phyloP scores from a whole-genome alignment of 2,113 vertebrate species.

The Pangasianodon hypophthalmus region DNA sequence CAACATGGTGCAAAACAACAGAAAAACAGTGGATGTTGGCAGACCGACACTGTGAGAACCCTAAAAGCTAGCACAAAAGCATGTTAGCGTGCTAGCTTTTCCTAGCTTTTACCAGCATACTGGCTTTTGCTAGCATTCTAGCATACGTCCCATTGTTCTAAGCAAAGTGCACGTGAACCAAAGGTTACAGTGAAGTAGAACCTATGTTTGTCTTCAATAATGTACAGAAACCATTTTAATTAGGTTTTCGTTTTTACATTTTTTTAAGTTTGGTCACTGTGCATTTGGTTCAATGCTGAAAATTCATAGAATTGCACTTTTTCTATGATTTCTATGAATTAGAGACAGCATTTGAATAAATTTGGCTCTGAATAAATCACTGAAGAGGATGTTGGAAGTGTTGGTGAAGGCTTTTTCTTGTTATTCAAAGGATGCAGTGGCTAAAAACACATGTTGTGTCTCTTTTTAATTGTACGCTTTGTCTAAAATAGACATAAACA shows the following conservation, averaged over 20 bases:
- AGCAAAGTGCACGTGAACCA: background rate
- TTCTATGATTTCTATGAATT: background rate
- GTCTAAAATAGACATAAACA: slow-evolving; percentile 53
- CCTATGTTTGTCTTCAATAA: background rate
- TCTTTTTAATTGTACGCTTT: slow-evolving; percentile 33
- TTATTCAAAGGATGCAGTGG: slow-evolving; percentile 29
- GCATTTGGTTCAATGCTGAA: slow-evolving; percentile 5
- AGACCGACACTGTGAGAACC: background rate
- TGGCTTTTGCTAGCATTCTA: slow-evolving; percentile 4
- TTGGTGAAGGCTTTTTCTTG: background rate
- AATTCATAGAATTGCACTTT: background rate
- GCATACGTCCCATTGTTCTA: background rate
- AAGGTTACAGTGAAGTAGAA: background rate
- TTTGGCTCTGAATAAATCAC: slow-evolving; percentile 34
- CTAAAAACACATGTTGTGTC: slow-evolving; percentile 8
- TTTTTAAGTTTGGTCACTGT: background rate
- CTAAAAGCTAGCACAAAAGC: background rate
- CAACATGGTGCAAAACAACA: slow-evolving; percentile 1
- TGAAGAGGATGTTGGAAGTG: slow-evolving; percentile 1
- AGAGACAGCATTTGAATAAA: background rate
- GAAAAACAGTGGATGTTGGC: background rate
- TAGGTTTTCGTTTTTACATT: background rate
- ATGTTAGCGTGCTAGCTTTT: background rate
- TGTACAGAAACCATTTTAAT: slow-evolving; percentile 5
- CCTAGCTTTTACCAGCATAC: background rate